phyloP scores from a whole-genome alignment of 2,113 vertebrate genomes.

The Microtus oregoni region DNA sequence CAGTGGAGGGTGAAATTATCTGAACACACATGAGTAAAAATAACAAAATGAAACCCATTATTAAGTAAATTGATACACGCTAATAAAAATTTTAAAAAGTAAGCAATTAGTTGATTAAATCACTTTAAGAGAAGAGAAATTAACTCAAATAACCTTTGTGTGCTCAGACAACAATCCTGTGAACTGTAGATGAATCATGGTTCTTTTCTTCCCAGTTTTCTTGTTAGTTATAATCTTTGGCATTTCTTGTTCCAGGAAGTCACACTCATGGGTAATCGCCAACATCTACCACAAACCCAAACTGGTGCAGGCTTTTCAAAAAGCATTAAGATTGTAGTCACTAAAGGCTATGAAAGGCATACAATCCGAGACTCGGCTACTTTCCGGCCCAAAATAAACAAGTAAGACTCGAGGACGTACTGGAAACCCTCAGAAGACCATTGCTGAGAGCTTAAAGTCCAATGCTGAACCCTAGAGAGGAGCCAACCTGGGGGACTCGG shows the following conservation, averaged over 20 bases:
- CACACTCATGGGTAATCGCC: neutral
- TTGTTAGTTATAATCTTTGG: neutral
- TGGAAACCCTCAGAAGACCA: neutral
- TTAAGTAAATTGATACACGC: neutral
- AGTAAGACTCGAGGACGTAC: neutral
- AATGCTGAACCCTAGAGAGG: neutral
- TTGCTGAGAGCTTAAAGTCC: neutral
- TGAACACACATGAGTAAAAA: neutral
- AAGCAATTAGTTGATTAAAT: neutral
- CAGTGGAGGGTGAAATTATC: neutral
- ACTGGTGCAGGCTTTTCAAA: neutral
- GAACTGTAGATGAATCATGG: neutral
- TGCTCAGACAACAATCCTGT: neutral
- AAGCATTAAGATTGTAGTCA: neutral
- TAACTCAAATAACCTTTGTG: neutral
- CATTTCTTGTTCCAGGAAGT: neutral
- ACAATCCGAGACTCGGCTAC: neutral
- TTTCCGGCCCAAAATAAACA: neutral
- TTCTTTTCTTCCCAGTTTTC: neutral
- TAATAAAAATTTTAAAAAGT: neutral
- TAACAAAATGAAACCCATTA: neutral
- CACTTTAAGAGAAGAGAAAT: constrained; percentile 16
- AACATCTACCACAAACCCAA: neutral
- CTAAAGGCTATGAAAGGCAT: neutral
- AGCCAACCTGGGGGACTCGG: neutral